phyloP scores from a whole-genome alignment of 2,888 invertebrate genomes.

The Hydropsyche betteni region DNA sequence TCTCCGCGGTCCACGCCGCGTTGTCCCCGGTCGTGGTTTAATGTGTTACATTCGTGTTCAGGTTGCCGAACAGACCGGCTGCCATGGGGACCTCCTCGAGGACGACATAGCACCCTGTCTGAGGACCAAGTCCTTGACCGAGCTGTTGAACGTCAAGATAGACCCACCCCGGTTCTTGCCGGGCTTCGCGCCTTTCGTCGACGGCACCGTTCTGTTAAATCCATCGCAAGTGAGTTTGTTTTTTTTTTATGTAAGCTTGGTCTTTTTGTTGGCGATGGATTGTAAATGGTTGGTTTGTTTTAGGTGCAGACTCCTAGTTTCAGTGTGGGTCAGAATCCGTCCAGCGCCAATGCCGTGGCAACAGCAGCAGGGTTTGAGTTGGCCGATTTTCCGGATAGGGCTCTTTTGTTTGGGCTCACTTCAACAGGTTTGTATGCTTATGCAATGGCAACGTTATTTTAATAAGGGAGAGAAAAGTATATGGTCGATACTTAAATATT shows the following conservation, averaged over 20 bases:
- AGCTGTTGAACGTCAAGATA: conserved; percentile 77
- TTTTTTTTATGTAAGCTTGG: conserved; percentile 38
- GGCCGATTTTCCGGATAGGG: conserved; percentile 82
- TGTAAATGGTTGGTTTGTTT: background rate
- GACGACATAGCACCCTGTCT: conserved; percentile 88
- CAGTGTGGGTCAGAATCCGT: conserved; percentile 59
- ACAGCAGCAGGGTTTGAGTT: conserved; percentile 81
- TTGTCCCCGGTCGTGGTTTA: no score
- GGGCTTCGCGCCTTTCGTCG: conserved; percentile 94
- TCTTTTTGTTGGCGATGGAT: background rate
- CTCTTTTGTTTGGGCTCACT: conserved; percentile 86
- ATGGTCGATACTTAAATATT: no score
- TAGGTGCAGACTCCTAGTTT: conserved; percentile 67
- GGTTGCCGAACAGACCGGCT: conserved; percentile 85
- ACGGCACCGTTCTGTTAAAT: conserved; percentile 84
- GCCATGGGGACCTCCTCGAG: conserved; percentile 81
- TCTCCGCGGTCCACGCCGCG: no score
- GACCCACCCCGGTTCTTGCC: conserved; percentile 85
- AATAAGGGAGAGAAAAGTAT: no score
- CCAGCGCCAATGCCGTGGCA: conserved; percentile 71
- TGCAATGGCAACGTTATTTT: no score
- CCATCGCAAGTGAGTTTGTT: conserved; percentile 66
- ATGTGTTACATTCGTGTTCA: conserved; percentile 53
- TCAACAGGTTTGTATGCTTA: conserved; percentile 66
- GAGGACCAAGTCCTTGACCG: conserved; percentile 78